Base-by-base conservation (phyloP, 2,888 invertebrate species). In the Caenorhabditis wallacei region DNA sequence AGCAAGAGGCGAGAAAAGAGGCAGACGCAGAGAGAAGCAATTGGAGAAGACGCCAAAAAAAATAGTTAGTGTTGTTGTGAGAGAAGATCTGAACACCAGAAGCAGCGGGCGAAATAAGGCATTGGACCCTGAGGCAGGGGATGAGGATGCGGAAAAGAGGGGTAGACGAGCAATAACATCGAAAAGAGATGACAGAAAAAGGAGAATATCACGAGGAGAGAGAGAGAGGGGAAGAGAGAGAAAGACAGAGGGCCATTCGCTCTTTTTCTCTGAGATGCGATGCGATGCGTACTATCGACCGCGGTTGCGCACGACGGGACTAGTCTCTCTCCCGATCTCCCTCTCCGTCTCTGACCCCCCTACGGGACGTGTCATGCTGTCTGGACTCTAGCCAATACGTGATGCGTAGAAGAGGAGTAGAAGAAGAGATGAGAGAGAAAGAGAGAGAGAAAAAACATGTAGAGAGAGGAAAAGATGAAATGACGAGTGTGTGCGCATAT, bases 171-270 rank as follows among this genome's bases (percentile, higher is more conserved):
- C 26, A 57, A n/a, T n/a, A n/a, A n/a, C n/a, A n/a, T n/a, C n/a
- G n/a, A n/a, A n/a, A 22, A 16, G 48, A 37, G 48, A 51, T 40
- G n/a, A 51, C 43, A 54, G n/a, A 1, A n/a, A 57, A 51, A 70
- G 22, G 53, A 24, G 57, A 72, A 68, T 68, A 80, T 80, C 80
- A 80, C 80, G 80, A 80, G 80, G 26, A 63, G 53, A 72, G 69
- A 30, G 66, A 16, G 48, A 48, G 20, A 8, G 43, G 68, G 66
- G 13, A 35, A 48, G 20, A 8, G 43, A 59, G 63, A 43, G 37
- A 64, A 54, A 68, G 40, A 80, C 37, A 66, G 64, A 26, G 57
- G 66, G 20, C 74, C 63, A 16, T 63, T 48, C 30, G 1, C 35
- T 56, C 66, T 37, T 24, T 69, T 43, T 59, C 57, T 63, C 53